Conservation (phyloP, 92 coral and sea anemone genomes). For the Ricordea florida region DNA sequence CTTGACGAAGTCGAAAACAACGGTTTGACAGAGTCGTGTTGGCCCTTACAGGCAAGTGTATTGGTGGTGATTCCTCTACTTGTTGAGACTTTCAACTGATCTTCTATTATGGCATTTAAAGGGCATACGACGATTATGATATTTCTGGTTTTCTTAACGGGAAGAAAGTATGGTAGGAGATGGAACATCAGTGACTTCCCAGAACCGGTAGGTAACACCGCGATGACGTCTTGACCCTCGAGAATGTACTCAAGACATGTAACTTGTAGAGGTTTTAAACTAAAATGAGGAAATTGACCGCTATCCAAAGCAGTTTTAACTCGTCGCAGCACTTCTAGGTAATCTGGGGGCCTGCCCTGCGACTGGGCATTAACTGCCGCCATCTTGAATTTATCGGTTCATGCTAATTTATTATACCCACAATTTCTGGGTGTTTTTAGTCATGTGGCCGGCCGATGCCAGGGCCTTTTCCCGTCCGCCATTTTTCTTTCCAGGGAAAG, state of each 20-base stretch:
- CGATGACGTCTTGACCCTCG: neutral
- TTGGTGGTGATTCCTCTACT: neutral
- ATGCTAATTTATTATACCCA: neutral
- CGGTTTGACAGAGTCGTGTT: too few relatives aligned
- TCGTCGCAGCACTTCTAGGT: constrained; percentile 1
- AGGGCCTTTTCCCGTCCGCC: too few relatives aligned
- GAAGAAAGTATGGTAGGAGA: too few relatives aligned
- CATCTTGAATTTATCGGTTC: neutral
- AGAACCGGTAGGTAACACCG: neutral
- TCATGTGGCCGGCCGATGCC: constrained; percentile 1
- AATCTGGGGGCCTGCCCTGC: too few relatives aligned
- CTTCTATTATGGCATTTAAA: neutral
- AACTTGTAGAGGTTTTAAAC: neutral
- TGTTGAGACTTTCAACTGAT: neutral
- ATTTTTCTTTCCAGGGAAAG: too few relatives aligned
- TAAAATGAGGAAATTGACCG: neutral
- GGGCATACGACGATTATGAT: neutral
- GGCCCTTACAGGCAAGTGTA: neutral
- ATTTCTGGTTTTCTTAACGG: constrained; percentile 2
- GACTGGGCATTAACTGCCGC: too few relatives aligned
- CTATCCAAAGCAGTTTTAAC: neutral
- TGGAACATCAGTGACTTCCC: too few relatives aligned
- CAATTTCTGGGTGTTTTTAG: neutral
- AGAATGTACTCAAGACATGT: neutral
- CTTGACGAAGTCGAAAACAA: too few relatives aligned